A percentile compares a stretch with the other conserved stretches of the same genome.
These are phyloP conservation scores for Theonella swinhoei DNA, from an alignment of 37 sponge, comb jelly and placozoan species.

Conservation along the genomic window DNA sequence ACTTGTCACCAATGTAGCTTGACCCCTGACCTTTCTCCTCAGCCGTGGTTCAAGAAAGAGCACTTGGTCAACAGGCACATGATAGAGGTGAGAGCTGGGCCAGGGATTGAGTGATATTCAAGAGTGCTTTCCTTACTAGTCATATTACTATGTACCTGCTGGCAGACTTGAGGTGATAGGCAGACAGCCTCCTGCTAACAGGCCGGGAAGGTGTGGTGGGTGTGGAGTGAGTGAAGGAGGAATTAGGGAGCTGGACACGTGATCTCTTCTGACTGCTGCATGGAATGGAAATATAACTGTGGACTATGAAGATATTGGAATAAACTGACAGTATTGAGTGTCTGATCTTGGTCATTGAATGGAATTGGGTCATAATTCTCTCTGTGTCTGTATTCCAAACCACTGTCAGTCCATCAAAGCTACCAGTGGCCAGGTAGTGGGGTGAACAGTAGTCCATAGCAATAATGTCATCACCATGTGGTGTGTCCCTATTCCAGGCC, in stretches of 20 bases:
- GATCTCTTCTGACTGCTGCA: background rate
- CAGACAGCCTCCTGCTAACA: conserved; percentile 58
- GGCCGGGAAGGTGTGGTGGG: conserved; percentile 49
- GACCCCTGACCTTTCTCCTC: conserved; percentile 21
- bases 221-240: background rate
- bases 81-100: background rate
- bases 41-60: conserved; percentile 77
- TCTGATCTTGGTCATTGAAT: conserved; percentile 24
- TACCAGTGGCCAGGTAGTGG: conserved; percentile 91
- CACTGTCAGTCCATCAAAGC: conserved; percentile 93
- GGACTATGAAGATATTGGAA: background rate
- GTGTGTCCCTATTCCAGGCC: conserved; percentile 47
- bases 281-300: background rate
- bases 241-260: background rate
- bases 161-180: conserved; percentile 29
- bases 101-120: background rate
- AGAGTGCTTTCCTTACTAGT: background rate
- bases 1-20: conserved; percentile 74
- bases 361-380: conserved; percentile 65
- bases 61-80: conserved; percentile 87
- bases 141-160: background rate
- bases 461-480: conserved; percentile 88
- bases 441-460: conserved; percentile 80
- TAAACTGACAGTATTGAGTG: conserved; percentile 21
- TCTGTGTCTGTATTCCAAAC: conserved; percentile 94